Evolutionary conservation across 2,797 vertebrate genomes (phyloP), one percentile per base, ranked within the genome.

Genomic region (Chaetophractus vellerosus): DNA sequence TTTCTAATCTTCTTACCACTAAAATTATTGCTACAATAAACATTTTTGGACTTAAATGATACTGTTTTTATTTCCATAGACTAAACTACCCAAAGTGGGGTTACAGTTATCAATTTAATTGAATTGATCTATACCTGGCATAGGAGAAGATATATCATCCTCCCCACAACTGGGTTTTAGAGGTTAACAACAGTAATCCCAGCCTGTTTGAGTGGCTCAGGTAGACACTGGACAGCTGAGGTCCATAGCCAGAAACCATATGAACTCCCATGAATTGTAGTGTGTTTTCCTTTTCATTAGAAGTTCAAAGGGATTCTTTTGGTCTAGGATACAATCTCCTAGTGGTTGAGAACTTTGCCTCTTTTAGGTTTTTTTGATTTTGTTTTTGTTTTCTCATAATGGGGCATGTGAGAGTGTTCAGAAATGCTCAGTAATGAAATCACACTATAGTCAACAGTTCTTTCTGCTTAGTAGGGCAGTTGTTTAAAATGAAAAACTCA

Each of bases 371-470:
- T 38, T 72, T 41, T 41, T 41, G 41, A 5, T 90, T 52, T 15
- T 52, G 12, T 72, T 41, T 72, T 71, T 11, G 45, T 64, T 66
- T 75, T 76, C 85, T 90, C 80, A 81, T 88, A 63, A n/a, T 23
- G 33, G 33, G 7, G 41, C 33, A 71, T 61, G 23, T 63, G 4
- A 88, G 52, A 80, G 12, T 63, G 18, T 59, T 78, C 31, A 83
- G 57, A 83, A 82, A 87, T 72, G 6, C 57, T 89, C 72, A 63
- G n/a, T 90, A 81, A 88, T 38, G 45, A 93, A 81, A 59, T 80
- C 55, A 80, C n/a, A 68, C 36, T 48, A 33, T 14, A 82, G 16
- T 41, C 52, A 48, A 28, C 7, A 3, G 24, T 80, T 80, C 93
- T 76, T 84, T 79, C 26, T 59, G 52, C 50, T 69, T 75, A 59